phyloP scores from a whole-genome alignment of 2,797 vertebrate species.

The Brotula barbata region DNA sequence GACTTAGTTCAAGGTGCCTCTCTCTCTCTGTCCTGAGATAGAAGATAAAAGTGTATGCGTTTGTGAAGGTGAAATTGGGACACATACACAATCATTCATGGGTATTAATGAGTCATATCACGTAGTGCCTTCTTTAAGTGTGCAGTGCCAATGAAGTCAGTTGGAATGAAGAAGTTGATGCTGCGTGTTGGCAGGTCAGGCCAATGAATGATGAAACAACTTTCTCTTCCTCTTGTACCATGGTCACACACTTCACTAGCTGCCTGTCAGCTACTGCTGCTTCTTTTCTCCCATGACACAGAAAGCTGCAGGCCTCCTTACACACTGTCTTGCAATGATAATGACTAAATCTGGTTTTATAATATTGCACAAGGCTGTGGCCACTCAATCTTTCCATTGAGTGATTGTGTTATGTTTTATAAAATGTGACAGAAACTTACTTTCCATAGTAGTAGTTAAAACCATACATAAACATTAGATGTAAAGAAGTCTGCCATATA shows the following conservation, averaged over 20 bases:
- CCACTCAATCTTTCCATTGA: no score
- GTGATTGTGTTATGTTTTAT: no score
- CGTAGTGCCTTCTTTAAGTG: not conserved
- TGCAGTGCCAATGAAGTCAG: no score
- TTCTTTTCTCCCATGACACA: slow-evolving; percentile 8
- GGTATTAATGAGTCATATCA: not conserved
- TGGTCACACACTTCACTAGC: slow-evolving; percentile 12
- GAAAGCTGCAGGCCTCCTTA: not conserved
- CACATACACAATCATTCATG: not conserved
- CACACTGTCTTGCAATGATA: not conserved
- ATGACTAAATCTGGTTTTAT: not conserved
- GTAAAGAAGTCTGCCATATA: no score
- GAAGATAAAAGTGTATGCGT: no score
- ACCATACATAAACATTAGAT: no score
- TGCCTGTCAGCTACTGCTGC: slow-evolving; percentile 26
- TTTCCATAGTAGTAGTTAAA: no score
- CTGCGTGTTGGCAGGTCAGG: not conserved
- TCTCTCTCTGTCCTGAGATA: no score
- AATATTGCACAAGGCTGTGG: no score
- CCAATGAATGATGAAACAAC: slow-evolving; percentile 16
- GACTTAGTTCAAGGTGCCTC: no score
- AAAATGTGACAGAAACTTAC: no score
- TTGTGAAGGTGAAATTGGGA: no score
- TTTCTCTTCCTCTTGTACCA: slow-evolving; percentile 11
- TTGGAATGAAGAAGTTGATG: not conserved